Evolutionary conservation across 2,888 invertebrate genomes (phyloP), one percentile per base, ranked within the genome.

Genomic region (Panzeria rudis): DNA sequence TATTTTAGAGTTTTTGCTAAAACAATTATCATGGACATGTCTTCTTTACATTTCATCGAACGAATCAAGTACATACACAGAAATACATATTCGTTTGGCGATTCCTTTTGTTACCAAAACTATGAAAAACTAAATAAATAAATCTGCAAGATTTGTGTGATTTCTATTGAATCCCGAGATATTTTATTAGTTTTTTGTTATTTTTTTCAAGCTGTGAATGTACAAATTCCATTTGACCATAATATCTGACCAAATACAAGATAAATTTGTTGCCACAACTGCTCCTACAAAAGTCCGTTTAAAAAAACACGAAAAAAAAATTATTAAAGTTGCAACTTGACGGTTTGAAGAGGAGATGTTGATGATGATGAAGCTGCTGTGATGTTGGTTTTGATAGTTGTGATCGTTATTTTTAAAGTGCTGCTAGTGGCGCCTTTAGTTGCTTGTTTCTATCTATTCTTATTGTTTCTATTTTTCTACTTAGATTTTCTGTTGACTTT

Each of bases 201-300:
- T 44, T 8, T 20, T 17, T 35, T 35, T 38, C 41, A 84, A 87
- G 87, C 87, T 86, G 87, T 87, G 86, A 86, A 78, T 86, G 77
- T 86, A 88, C 87, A 86, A 87, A 88, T 86, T 87, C 86, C 86
- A 77, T 84, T 84, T 86, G 87, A 81, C 88, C 87, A 87, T 85
- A 88, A 86, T 82, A 75, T 86, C 84, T 73, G 77, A 32, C 52
- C 61, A 38, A 59, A 73, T 50, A 80, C 47, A 64, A 54, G 52
- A 77, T 76, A 64, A 56, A 71, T 76, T 76, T 82, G 75, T 76
- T 76, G 52, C 15, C 41, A 83, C 71, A 83, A 47, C 23, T 44
- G 64, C 35, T 54, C 13, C 66, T 32, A n/a, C 20, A 29, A 75
- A 29, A 62, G 38, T 6, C 13, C 44, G 54, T 11, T 20, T 8